Base-by-base conservation (phyloP, 2,113 vertebrate species). In the Periophthalmus modestus region DNA sequence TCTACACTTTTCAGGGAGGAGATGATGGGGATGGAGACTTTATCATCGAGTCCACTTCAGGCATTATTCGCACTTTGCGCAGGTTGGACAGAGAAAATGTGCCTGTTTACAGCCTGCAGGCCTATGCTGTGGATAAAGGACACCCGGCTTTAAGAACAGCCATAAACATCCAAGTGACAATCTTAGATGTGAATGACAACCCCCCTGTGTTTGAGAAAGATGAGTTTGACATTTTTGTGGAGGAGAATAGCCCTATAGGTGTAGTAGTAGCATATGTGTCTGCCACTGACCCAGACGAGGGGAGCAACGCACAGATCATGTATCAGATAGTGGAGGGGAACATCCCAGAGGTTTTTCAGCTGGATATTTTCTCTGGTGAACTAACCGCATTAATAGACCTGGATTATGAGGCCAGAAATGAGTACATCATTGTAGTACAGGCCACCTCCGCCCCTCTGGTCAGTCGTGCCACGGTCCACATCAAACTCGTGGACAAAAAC, bases 291-390 rank as follows among this genome's bases (percentile, higher is more conserved):
- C 97, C 97, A 0, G 97, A 99, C 0, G 97, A 98, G 87, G 97
- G 97, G 70, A 97, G 95, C 71, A 99, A 99, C 0, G 97, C 97
- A 0, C 97, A 98, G 87, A 96, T 99, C 78, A 98, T 98, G 97
- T 99, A 98, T 86, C 97, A 99, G 84, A 98, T 99, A 0, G 96
- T 99, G 48, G 97, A 99, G 73, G 97, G 97, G 14, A 99, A 99
- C 89, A 97, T 99, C 79, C 97, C 97, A 0, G 97, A 99, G 87
- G 94, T 97, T 69, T 98, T 99, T 83, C 97, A 98, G 83, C 84
- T 99, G 70, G 97, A 98, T 75, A 99, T 98, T 84, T 99, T 98
- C 91, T 97, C 97, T 0, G 97, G 97, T 0, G 97, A 99, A 84
- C 92, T 99, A 76, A 98, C 96, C 0, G 95, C 97, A 0, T 80